Base-by-base conservation (phyloP, 2,888 invertebrate genomes). In the Metacarcinus magister region DNA sequence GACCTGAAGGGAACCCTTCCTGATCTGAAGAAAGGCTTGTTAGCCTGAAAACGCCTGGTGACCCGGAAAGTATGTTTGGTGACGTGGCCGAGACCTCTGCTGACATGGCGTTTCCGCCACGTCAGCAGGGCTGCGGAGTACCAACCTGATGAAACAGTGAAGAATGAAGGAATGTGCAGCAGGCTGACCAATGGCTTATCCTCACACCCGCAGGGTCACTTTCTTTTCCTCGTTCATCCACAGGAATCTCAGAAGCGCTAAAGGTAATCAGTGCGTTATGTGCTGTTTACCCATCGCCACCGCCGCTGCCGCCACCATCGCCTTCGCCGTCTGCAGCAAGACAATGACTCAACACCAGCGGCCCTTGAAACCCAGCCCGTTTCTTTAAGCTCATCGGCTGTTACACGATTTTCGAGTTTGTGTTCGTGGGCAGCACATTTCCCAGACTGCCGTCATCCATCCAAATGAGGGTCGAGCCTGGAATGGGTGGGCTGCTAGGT, bases 381-480 rank as follows among this genome's bases (percentile, higher is more conserved):
- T 82, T 82, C 82, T 82, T 32, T 82, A 82, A 82, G 82, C 82
- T 32, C 82, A 82, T 82, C 82, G 82, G 82, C 32, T 8, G 13
- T 82, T 82, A 82, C 82, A 82, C 28, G 32, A 82, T 82, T 82
- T 82, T 32, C 32, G 5, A 82, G 19, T 32, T 82, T 32, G 32
- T 82, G 32, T 82, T 4, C 19, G 32, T 82, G 32, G 82, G 82
- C 32, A 8, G 5, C 28, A 82, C 32, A 8, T 28, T 82, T 28
- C 82, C 32, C 32, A 23, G 82, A 82, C 82, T 23, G 10, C 32
- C 32, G 32, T 32, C 82, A 82, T 28, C 28, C 82, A 10, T 82
- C 82, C 82, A 10, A 82, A 32, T 32, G 82, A 82, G 32, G 2
- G 32, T 5, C 32, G 8, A 8, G 82, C 82, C 5, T 5, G 10